Conservation (phyloP, 2,888 invertebrate species). For the Folsomia manolachei region DNA sequence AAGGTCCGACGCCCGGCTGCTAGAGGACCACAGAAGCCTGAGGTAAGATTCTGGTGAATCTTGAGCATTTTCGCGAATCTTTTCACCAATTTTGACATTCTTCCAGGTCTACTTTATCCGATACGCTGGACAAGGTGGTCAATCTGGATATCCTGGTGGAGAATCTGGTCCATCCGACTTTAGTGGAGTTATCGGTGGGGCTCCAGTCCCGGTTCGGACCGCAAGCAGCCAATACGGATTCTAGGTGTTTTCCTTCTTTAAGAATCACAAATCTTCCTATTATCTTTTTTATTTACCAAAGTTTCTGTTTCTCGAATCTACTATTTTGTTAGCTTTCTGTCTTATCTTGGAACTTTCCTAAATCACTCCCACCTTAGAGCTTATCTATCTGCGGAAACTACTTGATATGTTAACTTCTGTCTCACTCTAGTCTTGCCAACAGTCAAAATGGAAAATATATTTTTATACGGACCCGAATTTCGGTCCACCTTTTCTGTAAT, state of each 20-base stretch:
- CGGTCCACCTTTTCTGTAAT: neutral
- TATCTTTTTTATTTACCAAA: too few species aligned
- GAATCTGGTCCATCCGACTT: neutral
- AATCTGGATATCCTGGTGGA: neutral
- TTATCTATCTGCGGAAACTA: neutral
- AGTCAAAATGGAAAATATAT: too few species aligned
- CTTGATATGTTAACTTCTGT: neutral
- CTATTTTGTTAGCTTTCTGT: too few species aligned
- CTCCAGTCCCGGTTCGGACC: neutral
- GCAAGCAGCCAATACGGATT: neutral
- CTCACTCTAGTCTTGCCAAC: neutral
- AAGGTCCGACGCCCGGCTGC: neutral
- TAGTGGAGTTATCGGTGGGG: neutral
- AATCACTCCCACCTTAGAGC: neutral
- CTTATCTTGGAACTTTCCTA: too few species aligned
- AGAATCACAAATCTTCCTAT: too few species aligned
- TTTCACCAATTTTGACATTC: too few species aligned
- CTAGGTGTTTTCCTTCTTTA: neutral
- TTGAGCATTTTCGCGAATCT: too few species aligned
- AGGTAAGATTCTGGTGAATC: too few species aligned
- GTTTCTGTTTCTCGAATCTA: too few species aligned
- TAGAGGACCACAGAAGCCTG: neutral
- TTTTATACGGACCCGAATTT: too few species aligned
- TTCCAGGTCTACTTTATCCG: neutral
- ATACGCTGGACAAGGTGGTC: neutral